Percentiles rank a stretch among this genome's conserved stretches.
Evolutionary conservation across 2,797 vertebrate species (phyloP).

Genomic region (Antrozous pallidus): DNA sequence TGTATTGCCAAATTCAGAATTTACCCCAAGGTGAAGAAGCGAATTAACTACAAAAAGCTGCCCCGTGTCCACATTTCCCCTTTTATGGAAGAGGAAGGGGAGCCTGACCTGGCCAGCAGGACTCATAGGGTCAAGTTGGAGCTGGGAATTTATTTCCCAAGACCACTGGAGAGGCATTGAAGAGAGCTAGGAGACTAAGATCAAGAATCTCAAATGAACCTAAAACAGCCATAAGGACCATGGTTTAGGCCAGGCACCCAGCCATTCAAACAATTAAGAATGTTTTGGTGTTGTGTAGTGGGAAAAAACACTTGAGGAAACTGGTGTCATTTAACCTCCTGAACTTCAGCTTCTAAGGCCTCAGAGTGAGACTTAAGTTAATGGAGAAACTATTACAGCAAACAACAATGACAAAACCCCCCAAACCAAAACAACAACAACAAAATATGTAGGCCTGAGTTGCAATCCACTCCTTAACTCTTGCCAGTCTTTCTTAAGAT

Average conservation of each 20-base stretch:
- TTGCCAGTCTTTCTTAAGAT: background rate
- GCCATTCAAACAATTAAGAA: background rate
- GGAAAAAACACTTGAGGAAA: background rate
- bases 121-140: background rate
- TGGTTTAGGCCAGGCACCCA: background rate
- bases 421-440: background rate
- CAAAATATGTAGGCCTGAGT: background rate
- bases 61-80: background rate
- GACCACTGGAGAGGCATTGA: background rate
- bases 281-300: background rate
- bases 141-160: background rate
- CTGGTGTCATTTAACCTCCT: background rate
- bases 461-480: background rate
- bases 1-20: slow-evolving; percentile 46
- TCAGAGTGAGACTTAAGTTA: background rate
- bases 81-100: background rate
- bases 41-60: background rate
- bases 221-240: background rate
- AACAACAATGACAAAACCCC: background rate
- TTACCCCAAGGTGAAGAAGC: slow-evolving; percentile 54
- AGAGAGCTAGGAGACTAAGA: background rate
- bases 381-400: background rate
- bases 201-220: background rate
- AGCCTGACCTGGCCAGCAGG: background rate
- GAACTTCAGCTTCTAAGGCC: background rate